Conservation (phyloP, 2,888 invertebrate species). For the Himalopsyche kuldschensis region DNA sequence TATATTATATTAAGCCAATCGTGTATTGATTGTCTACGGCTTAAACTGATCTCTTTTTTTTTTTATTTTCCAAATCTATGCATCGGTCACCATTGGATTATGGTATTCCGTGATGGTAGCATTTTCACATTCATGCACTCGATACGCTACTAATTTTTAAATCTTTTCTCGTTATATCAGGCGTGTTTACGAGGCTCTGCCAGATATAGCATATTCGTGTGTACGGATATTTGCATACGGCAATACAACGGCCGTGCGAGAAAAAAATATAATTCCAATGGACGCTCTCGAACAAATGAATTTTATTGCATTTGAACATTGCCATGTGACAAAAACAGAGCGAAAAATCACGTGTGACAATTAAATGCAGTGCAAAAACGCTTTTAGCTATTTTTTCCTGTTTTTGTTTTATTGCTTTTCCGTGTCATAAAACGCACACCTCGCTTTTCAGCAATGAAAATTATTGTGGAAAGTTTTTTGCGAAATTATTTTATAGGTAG, state of each 20-base stretch:
- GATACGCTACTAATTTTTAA: no score
- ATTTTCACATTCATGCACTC: no score
- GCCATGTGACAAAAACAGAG: conserved; percentile 22
- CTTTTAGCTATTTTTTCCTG: conserved; percentile 7
- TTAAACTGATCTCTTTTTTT: no score
- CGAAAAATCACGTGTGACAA: conserved; percentile 20
- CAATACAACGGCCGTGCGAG: not conserved
- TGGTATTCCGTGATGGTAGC: no score
- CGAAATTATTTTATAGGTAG: not conserved
- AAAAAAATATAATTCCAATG: not conserved
- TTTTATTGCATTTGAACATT: conserved; percentile 21
- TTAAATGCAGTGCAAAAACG: conserved; percentile 22
- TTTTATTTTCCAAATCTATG: no score
- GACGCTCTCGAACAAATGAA: not conserved
- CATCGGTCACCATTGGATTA: no score
- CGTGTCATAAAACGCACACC: not conserved
- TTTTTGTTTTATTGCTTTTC: conserved; percentile 19
- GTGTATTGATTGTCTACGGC: no score
- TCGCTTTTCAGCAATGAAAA: not conserved
- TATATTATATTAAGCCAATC: no score
- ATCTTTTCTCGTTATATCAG: no score
- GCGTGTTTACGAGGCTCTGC: no score
- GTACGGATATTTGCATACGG: not conserved
- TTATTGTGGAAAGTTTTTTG: not conserved
- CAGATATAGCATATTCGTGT: not conserved